These are phyloP conservation scores for Drosophila fulvimacula DNA, from an alignment of 2,888 invertebrate genomes.

Conservation along the genomic window DNA sequence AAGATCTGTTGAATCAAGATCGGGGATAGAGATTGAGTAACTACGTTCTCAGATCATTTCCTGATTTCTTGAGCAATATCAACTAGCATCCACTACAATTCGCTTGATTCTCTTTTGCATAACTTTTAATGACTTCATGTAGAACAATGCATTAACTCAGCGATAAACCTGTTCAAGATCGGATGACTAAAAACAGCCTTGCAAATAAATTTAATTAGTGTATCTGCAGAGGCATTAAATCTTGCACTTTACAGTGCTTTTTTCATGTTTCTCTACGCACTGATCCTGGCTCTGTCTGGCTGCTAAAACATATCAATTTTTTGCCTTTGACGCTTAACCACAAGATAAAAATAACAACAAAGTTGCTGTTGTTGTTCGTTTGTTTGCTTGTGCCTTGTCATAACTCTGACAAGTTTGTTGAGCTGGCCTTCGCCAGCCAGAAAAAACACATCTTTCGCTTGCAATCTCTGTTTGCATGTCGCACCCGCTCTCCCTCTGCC, in stretches of 20 bases:
- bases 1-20: neutral
- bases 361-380: constrained; percentile 6
- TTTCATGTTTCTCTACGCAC: constrained; percentile 7
- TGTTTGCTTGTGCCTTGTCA: constrained; percentile 43
- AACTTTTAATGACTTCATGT: neutral
- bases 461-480: constrained; percentile 50
- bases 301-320: constrained; percentile 50
- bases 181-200: neutral
- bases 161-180: neutral
- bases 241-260: constrained; percentile 2
- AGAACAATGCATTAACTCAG: neutral
- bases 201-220: constrained; percentile 7
- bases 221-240: constrained; percentile 9
- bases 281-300: constrained; percentile 21
- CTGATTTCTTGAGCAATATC: too few relatives aligned
- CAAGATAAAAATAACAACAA: constrained; percentile 20
- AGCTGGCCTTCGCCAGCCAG: constrained; percentile 21
- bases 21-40: neutral
- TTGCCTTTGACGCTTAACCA: constrained; percentile 53
- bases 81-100: neutral
- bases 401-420: constrained; percentile 64
- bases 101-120: too few relatives aligned
- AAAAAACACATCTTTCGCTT: constrained; percentile 51
- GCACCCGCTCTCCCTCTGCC: constrained; percentile 2
- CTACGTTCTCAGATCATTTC: too few relatives aligned